phyloP scores from a whole-genome alignment of 2,888 invertebrate species.

The Acleris sparsana region DNA sequence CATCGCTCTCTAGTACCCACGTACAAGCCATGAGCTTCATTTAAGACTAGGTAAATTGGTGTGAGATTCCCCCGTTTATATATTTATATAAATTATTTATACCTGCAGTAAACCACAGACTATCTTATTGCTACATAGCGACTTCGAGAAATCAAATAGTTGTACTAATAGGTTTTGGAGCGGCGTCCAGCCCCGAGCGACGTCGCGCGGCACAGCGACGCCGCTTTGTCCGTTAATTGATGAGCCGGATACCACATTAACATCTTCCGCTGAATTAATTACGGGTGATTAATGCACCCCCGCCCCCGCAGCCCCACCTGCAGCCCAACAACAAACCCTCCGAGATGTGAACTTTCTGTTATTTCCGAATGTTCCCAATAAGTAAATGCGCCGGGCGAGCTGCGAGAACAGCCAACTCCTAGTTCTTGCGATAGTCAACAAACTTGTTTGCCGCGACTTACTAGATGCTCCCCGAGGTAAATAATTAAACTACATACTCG shows the following conservation, averaged over 20 bases:
- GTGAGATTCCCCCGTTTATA: no score
- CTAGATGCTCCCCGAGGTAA: slow-evolving; percentile 4
- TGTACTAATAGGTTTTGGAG: background rate
- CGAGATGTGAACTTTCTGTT: slow-evolving; percentile 15
- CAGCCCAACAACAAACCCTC: slow-evolving; percentile 3
- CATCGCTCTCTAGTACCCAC: no score
- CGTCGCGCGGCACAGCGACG: background rate
- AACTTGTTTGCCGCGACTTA: slow-evolving; percentile 11
- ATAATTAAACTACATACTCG: no score
- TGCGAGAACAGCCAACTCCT: slow-evolving; percentile 8
- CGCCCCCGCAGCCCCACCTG: background rate
- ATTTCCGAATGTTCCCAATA: slow-evolving; percentile 20
- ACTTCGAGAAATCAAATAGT: no score
- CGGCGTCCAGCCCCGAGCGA: background rate
- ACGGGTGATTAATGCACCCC: slow-evolving; percentile 30
- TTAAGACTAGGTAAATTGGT: no score
- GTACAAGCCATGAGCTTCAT: no score
- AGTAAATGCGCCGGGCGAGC: slow-evolving; percentile 10
- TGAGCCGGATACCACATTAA: slow-evolving; percentile 33
- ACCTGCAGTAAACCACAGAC: no score
- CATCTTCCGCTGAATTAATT: slow-evolving; percentile 38
- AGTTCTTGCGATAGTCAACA: slow-evolving; percentile 18
- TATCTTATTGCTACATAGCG: no score
- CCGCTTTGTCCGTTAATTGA: slow-evolving; percentile 23
- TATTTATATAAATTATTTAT: no score